These are phyloP conservation scores for Pluvianellus socialis DNA, from an alignment of 2,113 vertebrate genomes.

Conservation along the genomic window DNA sequence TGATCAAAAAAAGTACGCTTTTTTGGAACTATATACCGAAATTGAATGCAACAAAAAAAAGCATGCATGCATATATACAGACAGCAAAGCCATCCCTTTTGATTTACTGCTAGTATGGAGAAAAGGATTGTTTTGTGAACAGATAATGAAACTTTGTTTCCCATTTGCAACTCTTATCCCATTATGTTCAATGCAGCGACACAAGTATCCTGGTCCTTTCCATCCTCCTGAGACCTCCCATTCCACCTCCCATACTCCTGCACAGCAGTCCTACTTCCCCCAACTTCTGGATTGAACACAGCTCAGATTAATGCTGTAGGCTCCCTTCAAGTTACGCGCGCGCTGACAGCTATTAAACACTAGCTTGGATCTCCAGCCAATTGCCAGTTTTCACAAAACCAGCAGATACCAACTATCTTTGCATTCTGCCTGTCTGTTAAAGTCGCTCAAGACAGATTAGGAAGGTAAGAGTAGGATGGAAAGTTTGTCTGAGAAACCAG, in stretches of 20 bases:
- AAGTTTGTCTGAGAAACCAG: not conserved
- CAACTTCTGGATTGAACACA: not conserved
- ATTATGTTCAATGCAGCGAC: not conserved
- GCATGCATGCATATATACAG: not conserved
- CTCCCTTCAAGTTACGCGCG: not conserved
- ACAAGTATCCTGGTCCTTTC: not conserved
- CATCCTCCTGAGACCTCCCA: not conserved
- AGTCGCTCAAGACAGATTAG: not conserved
- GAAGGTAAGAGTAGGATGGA: not conserved
- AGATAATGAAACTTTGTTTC: not conserved
- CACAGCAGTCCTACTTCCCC: not conserved
- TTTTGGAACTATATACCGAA: not conserved
- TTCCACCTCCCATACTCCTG: not conserved
- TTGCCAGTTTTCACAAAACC: not conserved
- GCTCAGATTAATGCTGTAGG: not conserved
- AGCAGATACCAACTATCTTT: not conserved
- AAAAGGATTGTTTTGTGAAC: not conserved
- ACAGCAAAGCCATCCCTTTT: not conserved
- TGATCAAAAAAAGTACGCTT: not conserved
- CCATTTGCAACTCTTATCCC: not conserved
- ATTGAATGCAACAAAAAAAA: not conserved
- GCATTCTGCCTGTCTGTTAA: not conserved
- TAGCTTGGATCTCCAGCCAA: not conserved
- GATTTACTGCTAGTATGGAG: not conserved
- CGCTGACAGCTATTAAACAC: not conserved